Evolutionary conservation across 2,888 invertebrate genomes (phyloP), one percentile per base, ranked within the genome.

Genomic region (Catocala fraxini): DNA sequence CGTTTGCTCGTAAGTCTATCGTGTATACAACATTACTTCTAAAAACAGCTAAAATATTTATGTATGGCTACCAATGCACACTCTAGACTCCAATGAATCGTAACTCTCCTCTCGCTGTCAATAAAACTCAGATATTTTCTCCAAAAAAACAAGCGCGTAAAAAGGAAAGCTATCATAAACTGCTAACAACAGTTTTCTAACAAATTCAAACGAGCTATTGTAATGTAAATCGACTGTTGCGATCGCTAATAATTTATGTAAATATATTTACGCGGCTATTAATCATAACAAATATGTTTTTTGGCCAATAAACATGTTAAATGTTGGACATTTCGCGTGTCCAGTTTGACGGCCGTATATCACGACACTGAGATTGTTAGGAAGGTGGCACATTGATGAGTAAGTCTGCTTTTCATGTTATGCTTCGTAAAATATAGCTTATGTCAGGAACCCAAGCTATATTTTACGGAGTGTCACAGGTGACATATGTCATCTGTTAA

Each of bases 141-240:
- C n/a, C 42, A 45, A 12, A 12, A 15, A 9, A 46, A 46, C 15
- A 5, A 10, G 15, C 7, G 12, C 6, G 42, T 25, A 10, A 46
- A 45, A 45, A 15, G 15, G 65, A 65, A 68, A 71, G 10, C 69
- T 65, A 57, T 68, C 72, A 57, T 48, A 49, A 56, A 65, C 63
- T 53, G 74, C 25, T 59, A 48, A 41, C 46, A 41, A 61, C 45
- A 52, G 52, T n/a, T 75, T 69, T 58, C 54, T 42, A 63, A 51
- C 9, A 62, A 71, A 77, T 71, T 73, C 63, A 68, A 78, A 69
- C 72, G 46, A 52, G 49, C 56, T 51, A 66, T 62, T 66, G 48
- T 63, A 65, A 65, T 62, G 62, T 65, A 68, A 62, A 65, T 49
- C 6, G 59, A 51, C 10, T 55, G 25, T 43, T 45, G n/a, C 42